phyloP scores from a whole-genome alignment of 2,888 invertebrate genomes.

The Caenorhabditis zanzibari region DNA sequence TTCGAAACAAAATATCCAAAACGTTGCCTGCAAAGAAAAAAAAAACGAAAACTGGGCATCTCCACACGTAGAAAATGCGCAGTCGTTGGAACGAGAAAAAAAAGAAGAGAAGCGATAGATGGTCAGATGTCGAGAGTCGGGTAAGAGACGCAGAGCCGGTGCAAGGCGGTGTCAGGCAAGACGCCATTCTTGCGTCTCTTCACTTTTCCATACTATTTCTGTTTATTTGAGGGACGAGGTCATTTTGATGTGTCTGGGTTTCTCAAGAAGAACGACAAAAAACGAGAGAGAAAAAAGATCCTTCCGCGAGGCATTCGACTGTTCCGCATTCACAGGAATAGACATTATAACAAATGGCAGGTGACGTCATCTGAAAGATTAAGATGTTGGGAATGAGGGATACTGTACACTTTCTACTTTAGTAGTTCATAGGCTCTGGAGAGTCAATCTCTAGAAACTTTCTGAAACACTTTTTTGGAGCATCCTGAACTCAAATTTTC shows the following conservation, averaged over 20 bases:
- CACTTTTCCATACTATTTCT: background rate
- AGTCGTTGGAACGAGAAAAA: slow-evolving; percentile 32
- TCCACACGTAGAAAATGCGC: slow-evolving; percentile 24
- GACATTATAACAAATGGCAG: slow-evolving; percentile 2
- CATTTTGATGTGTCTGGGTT: slow-evolving; percentile 33
- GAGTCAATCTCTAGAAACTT: too few species aligned
- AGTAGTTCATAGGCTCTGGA: too few species aligned
- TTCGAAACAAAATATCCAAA: slow-evolving; percentile 1
- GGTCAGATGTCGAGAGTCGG: background rate
- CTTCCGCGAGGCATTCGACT: slow-evolving; percentile 20
- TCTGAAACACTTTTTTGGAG: too few species aligned
- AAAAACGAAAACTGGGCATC: slow-evolving; percentile 8
- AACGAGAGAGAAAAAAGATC: background rate
- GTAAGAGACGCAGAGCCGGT: slow-evolving; percentile 38
- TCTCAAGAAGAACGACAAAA: slow-evolving; percentile 10
- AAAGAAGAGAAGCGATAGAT: slow-evolving; percentile 10
- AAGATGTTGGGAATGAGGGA: background rate
- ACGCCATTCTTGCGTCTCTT: slow-evolving; percentile 11
- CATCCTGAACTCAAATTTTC: too few species aligned
- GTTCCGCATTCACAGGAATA: slow-evolving; percentile 6
- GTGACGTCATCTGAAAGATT: slow-evolving; percentile 9
- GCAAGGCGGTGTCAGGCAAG: slow-evolving; percentile 36
- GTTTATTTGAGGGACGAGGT: slow-evolving; percentile 41
- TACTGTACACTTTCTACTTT: too few species aligned
- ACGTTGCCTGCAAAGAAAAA: background rate